Base-by-base conservation (phyloP, 2,113 vertebrate genomes). In the Ictidomys tridecemlineatus region DNA sequence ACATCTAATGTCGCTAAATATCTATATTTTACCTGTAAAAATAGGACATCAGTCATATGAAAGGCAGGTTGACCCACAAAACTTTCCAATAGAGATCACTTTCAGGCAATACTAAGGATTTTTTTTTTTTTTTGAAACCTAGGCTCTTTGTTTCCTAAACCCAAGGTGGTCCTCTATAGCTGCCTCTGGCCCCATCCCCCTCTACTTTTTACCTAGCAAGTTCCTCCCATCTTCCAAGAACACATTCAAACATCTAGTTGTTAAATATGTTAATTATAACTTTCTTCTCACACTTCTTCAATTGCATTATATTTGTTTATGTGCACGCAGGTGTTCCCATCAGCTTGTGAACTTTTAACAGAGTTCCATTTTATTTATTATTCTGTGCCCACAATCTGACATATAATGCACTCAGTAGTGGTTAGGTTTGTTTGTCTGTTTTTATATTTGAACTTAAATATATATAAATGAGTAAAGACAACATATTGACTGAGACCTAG, bases 401-500 rank as follows among this genome's bases (percentile, higher is more conserved):
- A 87, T 11, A 42, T 2, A 82, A 69, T 32, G 32, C 11, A 39
- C 30, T 80, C 5, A 74, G 42, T 61, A 80, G 85, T 51, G 8
- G 20, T 77, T 80, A 76, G 2, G 3, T 67, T 88, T 87, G 37
- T 90, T 91, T 58, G 0, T 34, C 17, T 86, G 2, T 45, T 18
- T 48, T 87, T 96, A 73, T 67, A 79, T 89, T 80, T 86, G 28
- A 93, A 87, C 26, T 87, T 89, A 48, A 45, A 1, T 93, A 91
- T 83, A 79, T 53, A 76, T 67, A 63, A 84, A 82, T 89, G 42
- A n/a, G 30, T 53, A 58, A 85, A 67, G 37, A 53, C 17, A 24
- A 78, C 34, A 72, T 11, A 83, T 1, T 76, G 39, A 16, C 26
- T 90, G 11, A 0, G 26, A 70, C 22, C 34, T 82, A 28, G 48